Evolutionary conservation across 2,797 vertebrate species (phyloP).

Genomic region (Circus cinereus): DNA sequence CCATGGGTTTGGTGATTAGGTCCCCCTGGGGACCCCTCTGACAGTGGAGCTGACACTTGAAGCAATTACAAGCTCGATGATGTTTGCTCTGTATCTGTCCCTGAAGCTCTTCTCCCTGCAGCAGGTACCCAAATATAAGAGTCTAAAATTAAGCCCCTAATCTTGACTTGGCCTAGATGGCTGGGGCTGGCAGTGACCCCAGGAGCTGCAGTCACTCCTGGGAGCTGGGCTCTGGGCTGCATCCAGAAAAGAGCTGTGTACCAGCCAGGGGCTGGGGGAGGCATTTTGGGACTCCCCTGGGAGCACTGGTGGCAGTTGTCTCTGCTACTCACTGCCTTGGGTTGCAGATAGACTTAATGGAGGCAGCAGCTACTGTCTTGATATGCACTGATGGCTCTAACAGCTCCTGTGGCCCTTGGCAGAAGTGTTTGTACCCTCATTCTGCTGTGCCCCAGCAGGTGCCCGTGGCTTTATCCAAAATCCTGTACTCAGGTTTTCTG

Average conservation of each 20-base stretch:
- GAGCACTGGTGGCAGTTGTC: background rate
- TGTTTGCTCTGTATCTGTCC: background rate
- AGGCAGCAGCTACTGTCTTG: background rate
- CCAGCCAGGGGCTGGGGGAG: background rate
- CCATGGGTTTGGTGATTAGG: background rate
- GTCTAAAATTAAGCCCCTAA: background rate
- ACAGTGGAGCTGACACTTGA: background rate
- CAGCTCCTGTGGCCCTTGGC: background rate
- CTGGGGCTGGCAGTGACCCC: rapidly evolving
- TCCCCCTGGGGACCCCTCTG: rapidly evolving
- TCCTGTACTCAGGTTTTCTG: constrained; percentile 3
- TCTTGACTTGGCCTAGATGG: background rate
- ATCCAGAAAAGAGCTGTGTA: rapidly evolving
- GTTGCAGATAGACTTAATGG: rapidly evolving
- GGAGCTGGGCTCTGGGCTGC: background rate
- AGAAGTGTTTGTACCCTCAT: background rate
- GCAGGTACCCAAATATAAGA: background rate
- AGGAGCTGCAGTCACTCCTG: background rate
- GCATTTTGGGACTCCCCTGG: background rate
- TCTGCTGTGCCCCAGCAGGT: background rate
- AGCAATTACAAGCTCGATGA: rapidly evolving
- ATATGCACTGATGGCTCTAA: background rate
- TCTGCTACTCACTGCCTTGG: background rate
- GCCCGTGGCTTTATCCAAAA: background rate
- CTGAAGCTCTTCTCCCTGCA: background rate